Evolutionary conservation across 2,113 vertebrate genomes (phyloP), one percentile per base, ranked within the genome.

Genomic region (Passer montanus): DNA sequence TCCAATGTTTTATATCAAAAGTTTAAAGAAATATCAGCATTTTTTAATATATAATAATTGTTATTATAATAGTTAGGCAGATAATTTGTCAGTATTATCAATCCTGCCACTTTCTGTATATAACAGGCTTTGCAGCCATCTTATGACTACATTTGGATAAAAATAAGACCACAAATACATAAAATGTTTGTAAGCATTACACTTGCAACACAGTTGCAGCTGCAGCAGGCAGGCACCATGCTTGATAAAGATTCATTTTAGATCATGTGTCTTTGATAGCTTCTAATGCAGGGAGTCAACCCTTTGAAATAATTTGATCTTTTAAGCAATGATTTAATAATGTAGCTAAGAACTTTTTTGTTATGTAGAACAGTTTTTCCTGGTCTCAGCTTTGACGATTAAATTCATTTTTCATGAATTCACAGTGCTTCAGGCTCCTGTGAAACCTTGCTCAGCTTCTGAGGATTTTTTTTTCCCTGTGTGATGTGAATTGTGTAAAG

Each of bases 321-420:
- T 67, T 97, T 93, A 81, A 96, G 95, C 86, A 66, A 56, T 87
- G 90, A 86, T 96, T 97, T 92, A 97, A 93, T 97, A 97, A 97
- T 95, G 93, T 63, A 73, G 66, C 84, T 89, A 89, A 89, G 92
- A 93, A 94, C 70, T 93, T 97, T 96, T 97, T 97, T 95, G 95
- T 98, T 97, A 97, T 95, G 89, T 95, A 96, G 94, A 97, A 33
- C 76, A 92, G 96, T 85, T 92, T 50, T 93, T 82, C 89, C 87
- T 93, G 55, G 84, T 86, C 90, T 92, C 83, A 87, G 92, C 94
- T 97, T 96, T 95, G 96, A 97, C 80, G 67, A 77, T 14, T 91
- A 91, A 96, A 97, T 98, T 97, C 91, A 97, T 96, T 97, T 98
- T 97, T 97, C 93, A 95, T 96, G 95, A 96, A 90, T 93, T 92